Base-by-base conservation (phyloP, 2,888 invertebrate genomes). In the Acanthococcus lagerstroemiae region DNA sequence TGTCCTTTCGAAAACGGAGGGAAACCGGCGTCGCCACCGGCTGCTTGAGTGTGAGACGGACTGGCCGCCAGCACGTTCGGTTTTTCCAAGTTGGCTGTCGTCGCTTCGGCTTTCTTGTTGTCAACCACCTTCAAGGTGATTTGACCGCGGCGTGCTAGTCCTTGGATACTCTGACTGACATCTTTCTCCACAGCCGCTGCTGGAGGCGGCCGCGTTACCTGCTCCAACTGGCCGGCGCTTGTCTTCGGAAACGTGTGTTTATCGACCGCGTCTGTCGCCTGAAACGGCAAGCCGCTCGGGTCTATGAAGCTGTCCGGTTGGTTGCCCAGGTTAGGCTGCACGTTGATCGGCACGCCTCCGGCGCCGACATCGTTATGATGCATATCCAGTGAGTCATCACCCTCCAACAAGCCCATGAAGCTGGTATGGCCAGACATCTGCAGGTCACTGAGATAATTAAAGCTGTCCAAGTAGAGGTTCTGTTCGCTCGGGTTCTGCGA, bases 361-460 rank as follows among this genome's bases (percentile, higher is more conserved):
- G n/a, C 46, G 46, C 15, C 15, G 15, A n/a, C 15, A 45, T 19
- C n/a, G 7, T 45, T 44, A 5, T 52, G 44, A 22, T 19, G 25
- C 7, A 65, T 65, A n/a, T 44, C 65, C 19, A 65, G 17, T 17
- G 37, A 55, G 6, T 46, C 66, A 55, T 65, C 55, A 21, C 66
- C 66, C 25, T 56, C 56, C 22, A 66, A 48, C 17, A 66, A 48
- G 15, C 66, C 66, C 66, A 66, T 66, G 30, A 66, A 66, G 30
- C 57, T 66, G 17, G 66, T 57, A 46, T 66, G 66, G 19, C 48
- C 48, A 17, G 66, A 27, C 22, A 56, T 66, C 17, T 44, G 66
- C 25, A 66, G 9, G 25, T 66, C 66, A 30, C 46, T 22, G 4
- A 56, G 17, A 50, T 56, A 57, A 30, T 57, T 56, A 5, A 37